phyloP scores from a whole-genome alignment of 1,140 invertebrate genomes.

The Oscheius sp. region DNA sequence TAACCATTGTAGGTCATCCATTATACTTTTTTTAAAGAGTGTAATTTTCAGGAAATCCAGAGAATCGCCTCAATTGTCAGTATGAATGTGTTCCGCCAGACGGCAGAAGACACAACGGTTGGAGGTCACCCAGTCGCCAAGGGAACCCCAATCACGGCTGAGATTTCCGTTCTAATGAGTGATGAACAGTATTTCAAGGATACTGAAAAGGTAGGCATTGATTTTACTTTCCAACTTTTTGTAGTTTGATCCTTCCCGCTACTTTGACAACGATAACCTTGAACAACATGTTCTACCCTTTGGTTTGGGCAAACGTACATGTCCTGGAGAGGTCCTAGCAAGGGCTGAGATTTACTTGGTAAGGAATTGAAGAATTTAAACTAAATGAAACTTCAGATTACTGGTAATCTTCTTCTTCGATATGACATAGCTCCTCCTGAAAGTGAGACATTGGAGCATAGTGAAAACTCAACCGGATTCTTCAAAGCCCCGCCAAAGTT shows the following conservation, averaged over 20 bases:
- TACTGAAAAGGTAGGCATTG: neutral
- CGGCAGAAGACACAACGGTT: conserved; percentile 38
- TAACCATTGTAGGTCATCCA: neutral
- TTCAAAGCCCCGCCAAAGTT: no score
- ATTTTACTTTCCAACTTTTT: neutral
- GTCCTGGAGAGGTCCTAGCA: conserved; percentile 31
- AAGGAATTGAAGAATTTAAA: no score
- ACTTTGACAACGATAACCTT: conserved; percentile 11
- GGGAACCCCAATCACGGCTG: conserved; percentile 23
- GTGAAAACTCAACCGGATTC: no score
- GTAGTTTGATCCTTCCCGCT: conserved; percentile 28
- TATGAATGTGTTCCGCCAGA: conserved; percentile 52
- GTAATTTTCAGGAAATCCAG: conserved; percentile 39
- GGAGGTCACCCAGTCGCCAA: conserved; percentile 33
- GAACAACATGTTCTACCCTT: conserved; percentile 36
- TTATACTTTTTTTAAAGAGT: neutral
- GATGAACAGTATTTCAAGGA: conserved; percentile 25
- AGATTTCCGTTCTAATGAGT: conserved; percentile 27
- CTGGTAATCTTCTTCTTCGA: conserved; percentile 14
- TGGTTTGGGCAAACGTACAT: conserved; percentile 34
- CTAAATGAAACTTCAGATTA: conserved; percentile 31
- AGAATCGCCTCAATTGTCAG: conserved; percentile 49
- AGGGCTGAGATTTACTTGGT: conserved; percentile 29
- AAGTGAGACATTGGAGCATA: no score
- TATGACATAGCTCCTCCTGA: neutral